phyloP scores from a whole-genome alignment of 2,797 vertebrate genomes.

The Catostomus latipinnis region DNA sequence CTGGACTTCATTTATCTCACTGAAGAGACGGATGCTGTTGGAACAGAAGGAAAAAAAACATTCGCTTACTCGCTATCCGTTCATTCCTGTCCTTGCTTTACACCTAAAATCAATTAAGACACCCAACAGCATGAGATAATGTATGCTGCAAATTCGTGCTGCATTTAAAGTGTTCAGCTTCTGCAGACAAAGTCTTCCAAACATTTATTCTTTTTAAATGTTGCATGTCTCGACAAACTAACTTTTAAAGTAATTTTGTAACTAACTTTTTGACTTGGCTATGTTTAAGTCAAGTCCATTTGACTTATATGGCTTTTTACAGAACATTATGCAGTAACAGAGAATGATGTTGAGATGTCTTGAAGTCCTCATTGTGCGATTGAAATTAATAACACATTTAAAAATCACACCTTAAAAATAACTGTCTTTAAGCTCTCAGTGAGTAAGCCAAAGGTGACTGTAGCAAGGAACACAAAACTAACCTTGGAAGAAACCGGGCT shows the following conservation, averaged over 20 bases:
- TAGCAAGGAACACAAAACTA: no score
- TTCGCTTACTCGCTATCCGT: constrained; percentile 34
- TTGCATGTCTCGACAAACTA: not conserved
- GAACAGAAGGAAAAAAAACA: constrained; percentile 38
- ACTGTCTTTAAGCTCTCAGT: no score
- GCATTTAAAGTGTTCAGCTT: constrained; percentile 24
- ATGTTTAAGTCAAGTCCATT: no score
- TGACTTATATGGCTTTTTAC: no score
- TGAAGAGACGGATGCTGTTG: constrained; percentile 29
- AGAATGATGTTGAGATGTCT: no score
- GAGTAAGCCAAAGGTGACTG: no score
- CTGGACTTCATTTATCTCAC: constrained; percentile 55
- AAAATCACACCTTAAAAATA: no score
- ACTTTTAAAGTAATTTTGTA: not conserved
- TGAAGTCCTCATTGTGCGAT: no score
- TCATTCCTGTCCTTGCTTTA: constrained; percentile 32
- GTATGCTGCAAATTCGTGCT: not conserved
- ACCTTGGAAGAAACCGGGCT: no score
- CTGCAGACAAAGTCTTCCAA: not conserved
- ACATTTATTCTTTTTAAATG: not conserved
- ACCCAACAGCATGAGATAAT: not conserved
- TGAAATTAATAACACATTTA: no score
- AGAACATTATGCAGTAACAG: no score
- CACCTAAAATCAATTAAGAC: constrained; percentile 30
- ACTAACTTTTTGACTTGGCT: no score